These are phyloP conservation scores for Tokudaia tokunoshimensis DNA, from an alignment of 2,797 vertebrate species.

Conservation along the genomic window DNA sequence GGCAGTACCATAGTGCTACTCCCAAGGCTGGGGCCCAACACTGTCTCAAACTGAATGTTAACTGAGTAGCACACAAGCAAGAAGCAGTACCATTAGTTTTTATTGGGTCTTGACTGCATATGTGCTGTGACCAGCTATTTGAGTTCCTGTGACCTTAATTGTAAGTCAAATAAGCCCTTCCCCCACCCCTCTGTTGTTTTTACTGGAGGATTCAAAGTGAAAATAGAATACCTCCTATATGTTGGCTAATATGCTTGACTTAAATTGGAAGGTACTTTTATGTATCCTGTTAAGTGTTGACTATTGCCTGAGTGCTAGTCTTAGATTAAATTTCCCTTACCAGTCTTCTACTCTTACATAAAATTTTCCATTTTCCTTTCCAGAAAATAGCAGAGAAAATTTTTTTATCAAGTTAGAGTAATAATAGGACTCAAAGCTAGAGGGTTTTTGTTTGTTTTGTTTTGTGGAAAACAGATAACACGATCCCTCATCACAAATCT, in stretches of 20 bases:
- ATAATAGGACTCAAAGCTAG: background rate
- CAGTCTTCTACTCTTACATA: background rate
- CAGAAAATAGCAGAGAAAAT: background rate
- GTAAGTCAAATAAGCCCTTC: background rate
- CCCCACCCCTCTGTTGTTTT: background rate
- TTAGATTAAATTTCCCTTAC: accelerated
- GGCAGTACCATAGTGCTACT: background rate
- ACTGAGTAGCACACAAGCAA: background rate
- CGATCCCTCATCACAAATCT: background rate
- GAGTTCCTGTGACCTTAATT: background rate
- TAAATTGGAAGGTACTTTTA: background rate
- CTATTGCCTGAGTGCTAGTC: background rate
- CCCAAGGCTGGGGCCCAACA: background rate
- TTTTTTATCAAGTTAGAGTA: background rate
- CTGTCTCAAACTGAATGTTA: background rate
- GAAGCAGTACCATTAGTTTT: too few relatives aligned
- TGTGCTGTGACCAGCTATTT: too few relatives aligned
- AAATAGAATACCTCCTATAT: background rate
- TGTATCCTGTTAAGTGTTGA: background rate
- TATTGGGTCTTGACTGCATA: background rate
- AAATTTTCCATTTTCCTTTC: background rate
- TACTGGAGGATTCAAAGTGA: too few relatives aligned
- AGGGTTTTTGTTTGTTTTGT: background rate
- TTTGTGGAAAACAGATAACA: background rate
- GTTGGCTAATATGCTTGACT: background rate